Evolutionary conservation across 2,113 vertebrate species (phyloP), one percentile per base, ranked within the genome.

Genomic region (Triplophysa rosa): DNA sequence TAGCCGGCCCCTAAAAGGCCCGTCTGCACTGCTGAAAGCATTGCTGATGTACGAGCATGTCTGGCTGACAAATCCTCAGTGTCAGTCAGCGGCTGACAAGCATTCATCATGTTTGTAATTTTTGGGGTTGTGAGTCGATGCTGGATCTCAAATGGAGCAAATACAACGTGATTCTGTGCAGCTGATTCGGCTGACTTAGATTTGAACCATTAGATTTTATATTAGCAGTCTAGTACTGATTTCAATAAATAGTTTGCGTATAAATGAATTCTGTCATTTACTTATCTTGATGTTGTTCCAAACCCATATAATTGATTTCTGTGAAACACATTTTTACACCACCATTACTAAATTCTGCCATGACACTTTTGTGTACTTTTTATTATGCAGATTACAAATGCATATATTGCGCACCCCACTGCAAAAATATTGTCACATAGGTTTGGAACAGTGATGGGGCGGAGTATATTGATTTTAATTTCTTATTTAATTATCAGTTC

Each of bases 21-120:
- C 92, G 90, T 93, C 92, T 79, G 0, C 71, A 81, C 89, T 90
- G 77, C 90, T 93, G 93, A 93, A 92, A 89, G 82, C 78, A 87
- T 77, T 72, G 37, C 16, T 89, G 89, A 92, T 91, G 33, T 85
- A 93, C 84, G 93, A 87, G 76, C 54, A 3, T 83, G 84, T 87
- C 90, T 67, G 73, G 71, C 91, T 92, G 92, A 92, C 93, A 90
- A 91, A 91, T 94, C 92, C 90, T 85, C 85, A 80, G 29, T 86
- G 92, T 91, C 92, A 90, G 78, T 83, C 87, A 68, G 81, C 79
- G 83, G 82, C 87, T 89, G 86, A 92, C 86, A 91, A 86, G 79
- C 84, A 95, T 95, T 95, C 88, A 92, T 95, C 94, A 90, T 86
- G 85, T 89, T 88, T 87, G 86, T 87, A 90, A 91, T 91, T 90